These are phyloP conservation scores for Chrysomela aeneicollis DNA, from an alignment of 2,888 invertebrate genomes.

Conservation along the genomic window DNA sequence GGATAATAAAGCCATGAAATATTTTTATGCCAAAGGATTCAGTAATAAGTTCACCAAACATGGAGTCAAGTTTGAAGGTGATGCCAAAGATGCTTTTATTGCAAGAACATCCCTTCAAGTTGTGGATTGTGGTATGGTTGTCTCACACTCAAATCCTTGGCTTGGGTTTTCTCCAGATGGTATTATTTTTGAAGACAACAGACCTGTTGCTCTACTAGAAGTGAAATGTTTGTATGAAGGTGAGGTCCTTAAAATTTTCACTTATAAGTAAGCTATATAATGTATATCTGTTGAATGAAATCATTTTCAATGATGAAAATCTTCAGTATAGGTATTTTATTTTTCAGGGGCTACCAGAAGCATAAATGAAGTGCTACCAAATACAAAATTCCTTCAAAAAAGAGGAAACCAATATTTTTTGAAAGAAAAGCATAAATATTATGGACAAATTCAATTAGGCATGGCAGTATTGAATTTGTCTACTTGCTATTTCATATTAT, in stretches of 20 bases:
- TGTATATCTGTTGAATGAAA: background rate
- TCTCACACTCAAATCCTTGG: constrained; percentile 22
- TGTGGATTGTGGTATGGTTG: constrained; percentile 16
- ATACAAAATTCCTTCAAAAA: no score
- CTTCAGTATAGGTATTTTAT: background rate
- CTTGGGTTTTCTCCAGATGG: constrained; percentile 28
- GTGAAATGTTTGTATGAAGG: constrained; percentile 28
- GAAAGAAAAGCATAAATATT: constrained; percentile 30
- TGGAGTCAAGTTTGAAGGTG: constrained; percentile 11
- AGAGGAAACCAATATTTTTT: constrained; percentile 12
- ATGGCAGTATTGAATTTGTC: constrained; percentile 28
- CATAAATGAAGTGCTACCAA: constrained; percentile 12
- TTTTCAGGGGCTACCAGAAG: constrained; percentile 18
- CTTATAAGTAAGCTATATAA: background rate
- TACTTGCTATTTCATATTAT: constrained; percentile 29
- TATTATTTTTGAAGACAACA: constrained; percentile 22
- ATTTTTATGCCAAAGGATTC: constrained; percentile 8
- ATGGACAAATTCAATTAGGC: constrained; percentile 28
- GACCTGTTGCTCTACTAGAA: constrained; percentile 24
- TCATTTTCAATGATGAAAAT: constrained; percentile 17
- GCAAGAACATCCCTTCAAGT: constrained; percentile 6
- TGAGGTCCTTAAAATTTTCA: background rate
- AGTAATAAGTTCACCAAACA: constrained; percentile 13
- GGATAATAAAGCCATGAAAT: constrained; percentile 8
- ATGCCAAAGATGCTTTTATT: constrained; percentile 14